Conservation (phyloP, 1,140 invertebrate genomes). For the Notospermus geniculatus region DNA sequence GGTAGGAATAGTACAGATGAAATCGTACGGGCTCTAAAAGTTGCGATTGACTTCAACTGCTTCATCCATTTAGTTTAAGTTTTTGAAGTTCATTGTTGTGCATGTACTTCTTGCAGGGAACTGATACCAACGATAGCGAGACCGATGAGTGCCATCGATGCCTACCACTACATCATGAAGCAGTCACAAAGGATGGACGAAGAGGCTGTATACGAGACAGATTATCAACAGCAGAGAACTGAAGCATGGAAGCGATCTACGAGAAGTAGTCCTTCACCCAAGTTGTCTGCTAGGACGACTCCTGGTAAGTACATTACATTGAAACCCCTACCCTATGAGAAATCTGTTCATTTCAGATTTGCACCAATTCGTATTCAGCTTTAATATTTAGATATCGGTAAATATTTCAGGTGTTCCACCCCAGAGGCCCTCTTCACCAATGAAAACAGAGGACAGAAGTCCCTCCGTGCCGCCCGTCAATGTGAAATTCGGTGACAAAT, state of each 20-base stretch:
- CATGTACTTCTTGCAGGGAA: no score
- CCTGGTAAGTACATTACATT: no score
- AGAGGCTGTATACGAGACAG: slow-evolving; percentile 14
- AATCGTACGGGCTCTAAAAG: no score
- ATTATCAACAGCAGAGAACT: slow-evolving; percentile 1
- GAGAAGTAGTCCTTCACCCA: not conserved
- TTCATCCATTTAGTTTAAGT: no score
- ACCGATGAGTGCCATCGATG: slow-evolving; percentile 30
- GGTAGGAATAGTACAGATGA: no score
- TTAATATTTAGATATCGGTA: no score
- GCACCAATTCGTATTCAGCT: no score
- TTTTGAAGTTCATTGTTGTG: no score
- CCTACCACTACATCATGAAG: slow-evolving; percentile 24
- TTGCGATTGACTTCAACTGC: no score
- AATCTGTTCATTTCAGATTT: no score
- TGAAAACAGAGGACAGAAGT: not conserved
- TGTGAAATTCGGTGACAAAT: slow-evolving; percentile 33
- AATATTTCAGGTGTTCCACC: not conserved
- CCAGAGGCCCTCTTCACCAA: not conserved
- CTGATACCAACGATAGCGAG: not conserved
- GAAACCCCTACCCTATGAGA: no score
- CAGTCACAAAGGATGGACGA: not conserved
- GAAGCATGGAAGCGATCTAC: not conserved
- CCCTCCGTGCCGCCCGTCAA: slow-evolving; percentile 8
- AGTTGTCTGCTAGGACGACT: no score